Conservation (phyloP, 2,888 invertebrate species). For the Hypomecis atomaria region DNA sequence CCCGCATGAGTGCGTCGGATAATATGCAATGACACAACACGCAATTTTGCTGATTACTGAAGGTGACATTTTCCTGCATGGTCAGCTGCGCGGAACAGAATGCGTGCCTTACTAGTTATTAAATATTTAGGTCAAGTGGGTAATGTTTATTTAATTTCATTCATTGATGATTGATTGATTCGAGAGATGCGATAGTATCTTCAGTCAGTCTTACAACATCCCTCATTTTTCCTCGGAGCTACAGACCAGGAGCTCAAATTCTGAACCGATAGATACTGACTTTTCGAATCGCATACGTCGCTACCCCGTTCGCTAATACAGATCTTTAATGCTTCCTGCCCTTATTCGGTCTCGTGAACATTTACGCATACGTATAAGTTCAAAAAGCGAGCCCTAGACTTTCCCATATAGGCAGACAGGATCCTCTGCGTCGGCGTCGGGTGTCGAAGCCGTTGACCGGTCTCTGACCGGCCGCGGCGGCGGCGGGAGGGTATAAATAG, state of each 20-base stretch:
- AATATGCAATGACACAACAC: constrained; percentile 46
- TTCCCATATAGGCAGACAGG: constrained; percentile 17
- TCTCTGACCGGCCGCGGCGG: constrained; percentile 27
- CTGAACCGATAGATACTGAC: too few relatives aligned
- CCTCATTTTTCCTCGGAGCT: too few relatives aligned
- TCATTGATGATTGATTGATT: not conserved
- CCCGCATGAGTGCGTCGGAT: constrained; percentile 42
- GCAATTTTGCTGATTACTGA: constrained; percentile 40
- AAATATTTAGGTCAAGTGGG: constrained; percentile 26
- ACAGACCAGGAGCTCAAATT: too few relatives aligned
- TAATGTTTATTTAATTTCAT: constrained; percentile 13
- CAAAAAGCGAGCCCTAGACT: not conserved
- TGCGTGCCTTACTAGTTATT: constrained; percentile 12
- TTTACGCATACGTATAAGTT: too few relatives aligned
- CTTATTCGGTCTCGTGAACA: too few relatives aligned
- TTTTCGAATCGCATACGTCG: too few relatives aligned
- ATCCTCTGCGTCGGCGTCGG: constrained; percentile 16
- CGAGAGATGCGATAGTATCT: constrained; percentile 7
- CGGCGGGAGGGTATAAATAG: constrained; percentile 24
- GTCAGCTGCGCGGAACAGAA: constrained; percentile 33
- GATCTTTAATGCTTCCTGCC: too few relatives aligned
- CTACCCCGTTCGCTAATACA: too few relatives aligned
- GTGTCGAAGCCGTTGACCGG: constrained; percentile 29
- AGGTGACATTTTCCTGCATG: constrained; percentile 37
- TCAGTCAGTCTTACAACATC: too few relatives aligned